phyloP scores from a whole-genome alignment of 1,140 invertebrate species.

The Copidosoma floridanum region DNA sequence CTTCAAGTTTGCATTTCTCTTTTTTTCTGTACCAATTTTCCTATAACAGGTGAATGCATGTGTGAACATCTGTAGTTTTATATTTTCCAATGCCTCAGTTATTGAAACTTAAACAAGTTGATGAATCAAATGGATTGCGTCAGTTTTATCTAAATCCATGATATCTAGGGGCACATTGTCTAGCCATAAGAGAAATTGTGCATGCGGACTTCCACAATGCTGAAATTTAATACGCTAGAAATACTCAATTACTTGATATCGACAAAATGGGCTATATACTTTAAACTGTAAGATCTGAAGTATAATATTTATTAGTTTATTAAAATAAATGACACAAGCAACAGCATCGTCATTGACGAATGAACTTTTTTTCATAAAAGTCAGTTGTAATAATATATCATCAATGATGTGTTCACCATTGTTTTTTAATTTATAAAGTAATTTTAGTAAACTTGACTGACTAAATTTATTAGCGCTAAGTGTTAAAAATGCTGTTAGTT shows the following conservation, averaged over 20 bases:
- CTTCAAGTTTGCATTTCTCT: constrained; percentile 40
- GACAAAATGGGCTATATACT: constrained; percentile 32
- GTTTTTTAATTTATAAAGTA: constrained; percentile 45
- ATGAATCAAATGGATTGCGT: constrained; percentile 24
- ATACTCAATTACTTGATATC: constrained; percentile 37
- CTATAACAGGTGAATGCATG: constrained; percentile 38
- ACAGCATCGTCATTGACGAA: constrained; percentile 51
- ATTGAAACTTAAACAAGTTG: constrained; percentile 26
- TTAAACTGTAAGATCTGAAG: constrained; percentile 27
- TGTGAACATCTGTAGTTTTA: constrained; percentile 29
- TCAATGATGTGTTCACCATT: constrained; percentile 28
- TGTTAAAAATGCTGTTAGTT: constrained; percentile 38
- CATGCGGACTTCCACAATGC: too few relatives aligned
- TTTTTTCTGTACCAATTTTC: constrained; percentile 14
- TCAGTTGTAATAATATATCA: too few relatives aligned
- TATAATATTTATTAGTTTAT: constrained; percentile 41
- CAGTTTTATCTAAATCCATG: constrained; percentile 21
- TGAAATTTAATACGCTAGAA: too few relatives aligned
- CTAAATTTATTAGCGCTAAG: constrained; percentile 40
- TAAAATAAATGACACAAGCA: too few relatives aligned
- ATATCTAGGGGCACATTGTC: constrained; percentile 37
- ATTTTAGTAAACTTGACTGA: constrained; percentile 42
- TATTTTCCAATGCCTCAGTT: constrained; percentile 32
- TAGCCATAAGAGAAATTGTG: constrained; percentile 42
- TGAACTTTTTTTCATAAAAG: constrained; percentile 34